These are phyloP conservation scores for Leptestheria dahalacensis DNA, from an alignment of 1,140 invertebrate species.

Conservation along the genomic window DNA sequence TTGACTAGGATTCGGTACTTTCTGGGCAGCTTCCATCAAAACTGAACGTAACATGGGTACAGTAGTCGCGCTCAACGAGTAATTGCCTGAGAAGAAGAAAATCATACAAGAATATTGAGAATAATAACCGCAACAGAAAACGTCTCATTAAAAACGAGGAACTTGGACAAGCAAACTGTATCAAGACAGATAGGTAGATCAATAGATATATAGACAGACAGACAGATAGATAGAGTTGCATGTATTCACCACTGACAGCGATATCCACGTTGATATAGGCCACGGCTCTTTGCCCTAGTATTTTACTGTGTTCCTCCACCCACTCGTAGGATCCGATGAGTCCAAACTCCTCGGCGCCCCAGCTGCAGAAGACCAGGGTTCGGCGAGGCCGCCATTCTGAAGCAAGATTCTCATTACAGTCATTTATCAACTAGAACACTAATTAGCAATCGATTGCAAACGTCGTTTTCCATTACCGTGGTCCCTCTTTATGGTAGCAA, in stretches of 20 bases:
- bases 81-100: background rate
- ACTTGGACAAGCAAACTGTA: background rate
- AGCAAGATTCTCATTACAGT: too few species aligned
- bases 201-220: too few species aligned
- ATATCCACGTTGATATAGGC: constrained; percentile 27
- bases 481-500: constrained; percentile 24
- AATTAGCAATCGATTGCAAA: too few species aligned
- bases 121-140: background rate
- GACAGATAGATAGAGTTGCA: too few species aligned
- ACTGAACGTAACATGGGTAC: constrained; percentile 3
- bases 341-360: constrained; percentile 35
- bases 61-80: background rate
- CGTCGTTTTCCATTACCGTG: background rate
- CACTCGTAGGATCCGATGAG: constrained; percentile 33
- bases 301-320: constrained; percentile 25
- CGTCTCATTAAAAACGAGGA: background rate
- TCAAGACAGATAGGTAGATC: background rate
- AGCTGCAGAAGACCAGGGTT: constrained; percentile 32
- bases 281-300: constrained; percentile 23
- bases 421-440: too few species aligned
- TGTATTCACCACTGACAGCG: constrained; percentile 1
- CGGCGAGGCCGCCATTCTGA: constrained; percentile 29
- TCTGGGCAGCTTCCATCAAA: background rate
- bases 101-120: too few species aligned
- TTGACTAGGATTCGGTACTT: background rate